Evolutionary conservation across 2,113 vertebrate genomes (phyloP), one percentile per base, ranked within the genome.

Genomic region (Dipodomys ordii): DNA sequence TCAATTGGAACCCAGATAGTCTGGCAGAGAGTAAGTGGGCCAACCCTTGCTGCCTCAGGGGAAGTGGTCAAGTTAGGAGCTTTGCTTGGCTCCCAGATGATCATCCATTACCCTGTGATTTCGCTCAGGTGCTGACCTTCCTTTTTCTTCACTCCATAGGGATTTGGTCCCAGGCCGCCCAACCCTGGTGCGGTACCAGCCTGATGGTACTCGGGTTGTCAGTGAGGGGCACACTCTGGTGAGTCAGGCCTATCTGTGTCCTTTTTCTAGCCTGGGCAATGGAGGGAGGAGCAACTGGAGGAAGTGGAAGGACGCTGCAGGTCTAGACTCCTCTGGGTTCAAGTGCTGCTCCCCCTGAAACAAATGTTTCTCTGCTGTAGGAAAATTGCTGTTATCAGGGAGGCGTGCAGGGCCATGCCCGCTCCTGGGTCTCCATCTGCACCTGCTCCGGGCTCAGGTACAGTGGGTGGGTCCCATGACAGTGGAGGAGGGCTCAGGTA

Each of bases 381-480:
- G 97, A 96, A 20, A 98, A 98, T 84, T 99, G 99, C 97, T 99
- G 98, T 96, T 99, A 99, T 94, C 98, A 97, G 8, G 99, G 99
- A 13, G 94, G 25, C 0, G 98, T 98, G 16, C 88, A 0, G 82
- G 99, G 98, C 3, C 98, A 96, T 10, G 92, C 96, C 0, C 30
- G 93, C 46, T 99, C 99, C 87, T 98, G 98, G 96, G 99, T 97
- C 95, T 99, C 97, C 13, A 13, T 99, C 90, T 99, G 99, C n/a
- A 97, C 98, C 96, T 99, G 99, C 72, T 82, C 98, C 0, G 99
- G 99, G 10, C 98, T 99, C 94, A 98, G 99, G 99, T 99, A 98
- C 96, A 94, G 10, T 13, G 30, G 30, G 19, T 16, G 0, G 13
- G 13, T 4, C 44, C 72, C 2, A 0, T 4, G 12, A 19, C 62